Percentiles rank a stretch among this genome's conserved stretches.
Evolutionary conservation across 2,113 vertebrate species (phyloP).

Genomic region (Danionella cerebrum): DNA sequence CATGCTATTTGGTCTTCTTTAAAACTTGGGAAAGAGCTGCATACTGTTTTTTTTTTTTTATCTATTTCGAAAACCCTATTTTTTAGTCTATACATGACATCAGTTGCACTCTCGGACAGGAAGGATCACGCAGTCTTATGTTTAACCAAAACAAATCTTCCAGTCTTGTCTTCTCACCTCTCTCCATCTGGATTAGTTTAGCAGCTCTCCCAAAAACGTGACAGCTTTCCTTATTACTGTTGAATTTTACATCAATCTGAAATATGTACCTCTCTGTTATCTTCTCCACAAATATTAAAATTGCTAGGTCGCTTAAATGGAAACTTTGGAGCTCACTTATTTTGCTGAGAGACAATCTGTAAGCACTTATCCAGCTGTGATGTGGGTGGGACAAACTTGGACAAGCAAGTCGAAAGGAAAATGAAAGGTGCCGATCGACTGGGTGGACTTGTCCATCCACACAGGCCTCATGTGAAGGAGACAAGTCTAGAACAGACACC

Average conservation of each 20-base stretch:
- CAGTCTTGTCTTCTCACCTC: conserved; percentile 15
- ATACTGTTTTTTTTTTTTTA: too few species aligned
- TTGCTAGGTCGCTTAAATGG: neutral
- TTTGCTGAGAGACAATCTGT: conserved; percentile 3
- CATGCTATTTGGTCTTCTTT: too few species aligned
- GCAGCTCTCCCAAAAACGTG: neutral
- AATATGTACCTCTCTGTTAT: neutral
- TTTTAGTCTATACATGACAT: neutral
- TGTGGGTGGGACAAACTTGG: neutral
- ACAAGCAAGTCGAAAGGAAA: conserved; percentile 10
- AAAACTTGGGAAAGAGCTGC: too few species aligned
- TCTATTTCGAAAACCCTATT: neutral
- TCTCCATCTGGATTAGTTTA: conserved; percentile 36
- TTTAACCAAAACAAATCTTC: conserved; percentile 33
- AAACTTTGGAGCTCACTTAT: neutral
- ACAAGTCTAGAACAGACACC: conserved; percentile 1
- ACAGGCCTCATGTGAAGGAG: conserved; percentile 1
- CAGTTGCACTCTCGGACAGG: conserved; percentile 9
- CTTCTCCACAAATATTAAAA: neutral
- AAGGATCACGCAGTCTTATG: conserved; percentile 25
- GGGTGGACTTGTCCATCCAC: conserved; percentile 42
- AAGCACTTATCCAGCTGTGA: conserved; percentile 17
- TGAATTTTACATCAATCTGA: neutral
- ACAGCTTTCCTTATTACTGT: neutral
- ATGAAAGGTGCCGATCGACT: conserved; percentile 13